A percentile compares a stretch with the other conserved stretches of the same genome.
phyloP scores from a whole-genome alignment of 2,888 invertebrate genomes.

The Gonocerus acuteangulatus region DNA sequence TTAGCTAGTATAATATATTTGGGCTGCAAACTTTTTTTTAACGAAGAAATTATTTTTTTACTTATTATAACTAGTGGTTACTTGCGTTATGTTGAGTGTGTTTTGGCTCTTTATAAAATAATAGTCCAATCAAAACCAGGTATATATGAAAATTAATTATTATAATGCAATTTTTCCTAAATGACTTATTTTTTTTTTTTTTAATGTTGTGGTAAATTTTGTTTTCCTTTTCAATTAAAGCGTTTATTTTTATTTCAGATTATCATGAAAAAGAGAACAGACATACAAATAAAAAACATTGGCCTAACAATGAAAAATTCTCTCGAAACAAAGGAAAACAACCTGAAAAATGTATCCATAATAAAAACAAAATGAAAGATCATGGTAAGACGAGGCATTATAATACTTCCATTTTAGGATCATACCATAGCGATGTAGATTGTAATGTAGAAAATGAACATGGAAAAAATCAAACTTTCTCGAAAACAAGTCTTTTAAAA shows the following conservation, averaged over 20 bases:
- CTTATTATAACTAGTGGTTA: too few relatives aligned
- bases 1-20: too few relatives aligned
- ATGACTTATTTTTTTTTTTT: too few relatives aligned
- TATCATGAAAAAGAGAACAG: conserved; percentile 23
- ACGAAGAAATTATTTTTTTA: too few relatives aligned
- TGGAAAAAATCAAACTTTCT: background rate
- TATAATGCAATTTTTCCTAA: too few relatives aligned
- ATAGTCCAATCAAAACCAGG: too few relatives aligned
- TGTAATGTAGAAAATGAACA: background rate
- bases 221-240: background rate
- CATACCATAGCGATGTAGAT: background rate
- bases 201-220: background rate
- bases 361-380: conserved; percentile 7
- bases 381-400: background rate
- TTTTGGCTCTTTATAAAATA: too few relatives aligned
- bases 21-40: too few relatives aligned
- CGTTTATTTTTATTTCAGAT: conserved; percentile 13
- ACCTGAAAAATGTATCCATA: conserved; percentile 3
- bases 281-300: conserved; percentile 5
- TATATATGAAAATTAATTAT: too few relatives aligned
- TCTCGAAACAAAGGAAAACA: conserved; percentile 6
- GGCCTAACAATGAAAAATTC: background rate
- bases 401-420: too few relatives aligned
- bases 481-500: conserved; percentile 32
- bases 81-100: too few relatives aligned